phyloP scores from a whole-genome alignment of 2,113 vertebrate genomes.

The Pseudonaja textilis region DNA sequence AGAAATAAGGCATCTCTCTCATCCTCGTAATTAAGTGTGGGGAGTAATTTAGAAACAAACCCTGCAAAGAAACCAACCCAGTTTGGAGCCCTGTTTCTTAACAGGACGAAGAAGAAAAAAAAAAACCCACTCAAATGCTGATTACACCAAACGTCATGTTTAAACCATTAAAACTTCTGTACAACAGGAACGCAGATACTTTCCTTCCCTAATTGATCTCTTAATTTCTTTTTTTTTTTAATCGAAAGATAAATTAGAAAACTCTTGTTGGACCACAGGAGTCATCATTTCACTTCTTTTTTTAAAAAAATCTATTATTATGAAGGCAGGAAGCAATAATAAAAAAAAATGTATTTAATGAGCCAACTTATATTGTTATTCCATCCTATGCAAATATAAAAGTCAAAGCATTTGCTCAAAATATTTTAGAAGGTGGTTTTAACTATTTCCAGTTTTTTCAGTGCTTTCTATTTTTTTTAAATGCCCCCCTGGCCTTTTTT shows the following conservation, averaged over 20 bases:
- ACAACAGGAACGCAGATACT: slow-evolving; percentile 63
- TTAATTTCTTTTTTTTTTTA: slow-evolving; percentile 47
- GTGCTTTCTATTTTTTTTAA: slow-evolving; percentile 20
- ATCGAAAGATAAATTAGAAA: slow-evolving; percentile 68
- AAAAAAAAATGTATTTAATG: slow-evolving; percentile 5
- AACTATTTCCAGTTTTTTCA: neutral
- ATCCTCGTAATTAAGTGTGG: slow-evolving; percentile 99
- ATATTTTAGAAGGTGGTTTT: neutral
- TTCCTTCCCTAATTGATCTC: slow-evolving; percentile 33
- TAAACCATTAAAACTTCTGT: slow-evolving; percentile 73
- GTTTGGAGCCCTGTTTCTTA: slow-evolving; percentile 78
- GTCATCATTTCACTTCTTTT: neutral
- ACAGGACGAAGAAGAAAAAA: slow-evolving; percentile 64
- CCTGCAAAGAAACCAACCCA: slow-evolving; percentile 82
- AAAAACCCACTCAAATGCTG: slow-evolving; percentile 66
- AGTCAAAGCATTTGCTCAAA: neutral
- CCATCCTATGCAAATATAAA: neutral
- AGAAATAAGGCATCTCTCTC: slow-evolving; percentile 97
- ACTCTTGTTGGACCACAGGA: slow-evolving; percentile 36
- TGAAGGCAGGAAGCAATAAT: slow-evolving; percentile 22
- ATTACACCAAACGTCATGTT: slow-evolving; percentile 74
- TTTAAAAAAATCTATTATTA: accelerated
- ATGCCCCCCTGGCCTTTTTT: neutral
- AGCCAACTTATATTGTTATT: too few relatives aligned
- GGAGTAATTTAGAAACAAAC: slow-evolving; percentile 96